These are phyloP conservation scores for Enteromius thamalakanensis DNA, from an alignment of 2,797 vertebrate species.

Conservation along the genomic window DNA sequence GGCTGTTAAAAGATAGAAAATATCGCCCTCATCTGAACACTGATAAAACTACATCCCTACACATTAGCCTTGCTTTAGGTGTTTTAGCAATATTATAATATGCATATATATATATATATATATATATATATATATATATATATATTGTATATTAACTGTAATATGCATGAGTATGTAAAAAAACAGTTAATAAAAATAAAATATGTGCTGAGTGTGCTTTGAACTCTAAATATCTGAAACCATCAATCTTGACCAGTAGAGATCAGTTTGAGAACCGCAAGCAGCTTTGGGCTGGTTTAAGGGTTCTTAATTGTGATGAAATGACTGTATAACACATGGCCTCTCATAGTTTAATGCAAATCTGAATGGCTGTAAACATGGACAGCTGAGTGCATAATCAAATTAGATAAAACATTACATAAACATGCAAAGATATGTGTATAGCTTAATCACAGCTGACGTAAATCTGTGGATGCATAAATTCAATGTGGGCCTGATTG, in stretches of 20 bases:
- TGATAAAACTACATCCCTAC: slow-evolving; percentile 10
- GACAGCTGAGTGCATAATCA: neutral
- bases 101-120: too few species aligned
- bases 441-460: neutral
- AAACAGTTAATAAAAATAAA: too few species aligned
- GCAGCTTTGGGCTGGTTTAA: neutral
- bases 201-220: too few species aligned
- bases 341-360: neutral
- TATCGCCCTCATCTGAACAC: slow-evolving; percentile 32
- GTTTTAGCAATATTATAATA: neutral
- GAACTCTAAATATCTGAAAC: neutral
- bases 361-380: neutral
- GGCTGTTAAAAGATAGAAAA: slow-evolving; percentile 29
- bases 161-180: too few species aligned
- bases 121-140: too few species aligned
- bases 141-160: too few species aligned
- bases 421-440: neutral
- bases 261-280: neutral
- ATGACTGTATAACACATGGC: neutral
- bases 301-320: neutral
- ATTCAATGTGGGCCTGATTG: neutral
- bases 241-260: neutral
- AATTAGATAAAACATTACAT: neutral
- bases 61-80: neutral
- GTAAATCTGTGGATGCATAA: neutral